These are phyloP conservation scores for Xanthorhoe spadicearia DNA, from an alignment of 2,888 invertebrate species.

Conservation along the genomic window DNA sequence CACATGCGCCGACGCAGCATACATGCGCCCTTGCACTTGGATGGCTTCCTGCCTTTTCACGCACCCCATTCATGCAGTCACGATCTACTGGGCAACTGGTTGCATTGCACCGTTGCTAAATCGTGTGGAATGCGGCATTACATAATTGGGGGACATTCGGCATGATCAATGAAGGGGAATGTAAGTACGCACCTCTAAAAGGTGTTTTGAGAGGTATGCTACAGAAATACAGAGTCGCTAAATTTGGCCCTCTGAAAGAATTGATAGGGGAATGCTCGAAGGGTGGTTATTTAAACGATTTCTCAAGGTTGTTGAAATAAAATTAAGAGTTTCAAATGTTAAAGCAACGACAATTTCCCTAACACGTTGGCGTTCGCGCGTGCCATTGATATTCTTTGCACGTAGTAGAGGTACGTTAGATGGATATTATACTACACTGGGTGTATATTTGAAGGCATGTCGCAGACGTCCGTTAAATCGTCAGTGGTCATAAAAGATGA, in stretches of 20 bases:
- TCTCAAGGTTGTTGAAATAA: neutral
- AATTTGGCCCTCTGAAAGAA: neutral
- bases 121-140: slow-evolving; percentile 48
- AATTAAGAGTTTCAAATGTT: neutral
- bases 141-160: slow-evolving; percentile 47
- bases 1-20: slow-evolving; percentile 32
- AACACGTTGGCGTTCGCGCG: neutral
- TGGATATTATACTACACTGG: too few species aligned
- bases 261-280: neutral
- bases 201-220: neutral
- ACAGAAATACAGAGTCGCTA: neutral
- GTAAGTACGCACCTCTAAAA: neutral
- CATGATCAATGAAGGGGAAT: slow-evolving; percentile 22
- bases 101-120: slow-evolving; percentile 55
- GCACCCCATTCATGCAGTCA: slow-evolving; percentile 69
- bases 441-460: too few species aligned
- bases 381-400: neutral
- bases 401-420: neutral
- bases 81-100: slow-evolving; percentile 62
- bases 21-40: slow-evolving; percentile 68
- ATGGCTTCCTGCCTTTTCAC: slow-evolving; percentile 70
- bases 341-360: neutral
- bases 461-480: too few species aligned
- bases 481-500: too few species aligned
- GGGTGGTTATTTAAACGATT: neutral